These are phyloP conservation scores for Troides helena DNA, from an alignment of 2,888 invertebrate species.

Conservation along the genomic window DNA sequence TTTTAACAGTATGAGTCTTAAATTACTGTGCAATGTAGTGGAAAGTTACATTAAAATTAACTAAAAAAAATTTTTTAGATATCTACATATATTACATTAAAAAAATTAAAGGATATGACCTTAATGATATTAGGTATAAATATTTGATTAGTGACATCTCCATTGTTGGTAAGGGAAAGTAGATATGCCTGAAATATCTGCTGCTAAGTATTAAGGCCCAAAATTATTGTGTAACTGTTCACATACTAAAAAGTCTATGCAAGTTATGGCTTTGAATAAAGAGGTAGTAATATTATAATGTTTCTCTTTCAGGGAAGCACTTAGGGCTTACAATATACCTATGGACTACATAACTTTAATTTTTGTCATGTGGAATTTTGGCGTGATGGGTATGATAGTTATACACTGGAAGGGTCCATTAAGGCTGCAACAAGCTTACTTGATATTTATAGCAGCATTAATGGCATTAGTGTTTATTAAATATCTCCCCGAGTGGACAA, in stretches of 20 bases:
- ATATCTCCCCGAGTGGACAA: constrained; percentile 99
- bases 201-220: too few relatives aligned
- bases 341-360: constrained; percentile 95
- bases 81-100: too few relatives aligned
- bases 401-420: constrained; percentile 99
- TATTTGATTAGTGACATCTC: too few relatives aligned
- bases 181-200: too few relatives aligned
- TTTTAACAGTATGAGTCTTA: not conserved
- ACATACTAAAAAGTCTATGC: too few relatives aligned
- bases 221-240: too few relatives aligned
- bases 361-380: constrained; percentile 98
- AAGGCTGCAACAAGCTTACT: constrained; percentile 95
- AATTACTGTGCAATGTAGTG: not conserved
- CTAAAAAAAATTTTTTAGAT: too few relatives aligned
- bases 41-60: not conserved
- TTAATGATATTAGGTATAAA: too few relatives aligned
- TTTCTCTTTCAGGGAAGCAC: constrained; percentile 84
- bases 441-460: constrained; percentile 97
- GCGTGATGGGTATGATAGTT: constrained; percentile 97
- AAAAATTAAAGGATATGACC: too few relatives aligned
- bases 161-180: too few relatives aligned
- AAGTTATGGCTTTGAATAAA: too few relatives aligned
- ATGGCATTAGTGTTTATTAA: constrained; percentile 99
- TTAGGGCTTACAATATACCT: constrained; percentile 96
- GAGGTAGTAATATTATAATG: not conserved